These are phyloP conservation scores for Balaeniceps rex DNA, from an alignment of 2,113 vertebrate genomes.

Conservation along the genomic window DNA sequence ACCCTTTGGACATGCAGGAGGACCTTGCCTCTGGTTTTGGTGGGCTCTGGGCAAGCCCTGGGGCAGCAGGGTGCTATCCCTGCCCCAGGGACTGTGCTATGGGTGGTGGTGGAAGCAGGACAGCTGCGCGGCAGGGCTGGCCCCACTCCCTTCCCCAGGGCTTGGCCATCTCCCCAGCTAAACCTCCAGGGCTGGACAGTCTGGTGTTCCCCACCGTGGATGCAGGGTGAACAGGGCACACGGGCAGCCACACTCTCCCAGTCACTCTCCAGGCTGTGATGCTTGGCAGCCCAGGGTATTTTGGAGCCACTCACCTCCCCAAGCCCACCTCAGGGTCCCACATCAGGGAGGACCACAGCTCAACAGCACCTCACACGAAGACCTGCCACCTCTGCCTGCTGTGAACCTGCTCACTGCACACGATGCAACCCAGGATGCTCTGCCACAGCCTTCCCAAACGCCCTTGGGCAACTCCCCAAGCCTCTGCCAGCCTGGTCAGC, in stretches of 20 bases:
- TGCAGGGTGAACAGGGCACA: not conserved
- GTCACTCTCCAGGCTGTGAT: not conserved
- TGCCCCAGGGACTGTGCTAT: not conserved
- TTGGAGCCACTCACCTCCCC: not conserved
- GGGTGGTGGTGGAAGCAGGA: not conserved
- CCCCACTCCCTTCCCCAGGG: rapidly evolving
- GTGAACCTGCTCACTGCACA: not conserved
- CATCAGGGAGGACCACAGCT: not conserved
- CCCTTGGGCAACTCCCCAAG: not conserved
- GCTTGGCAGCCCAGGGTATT: not conserved
- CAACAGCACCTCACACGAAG: rapidly evolving
- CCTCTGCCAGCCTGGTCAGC: not conserved
- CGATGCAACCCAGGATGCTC: not conserved
- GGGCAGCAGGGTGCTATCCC: not conserved
- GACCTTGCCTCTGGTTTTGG: not conserved
- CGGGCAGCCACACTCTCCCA: rapidly evolving
- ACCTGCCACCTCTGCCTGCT: not conserved
- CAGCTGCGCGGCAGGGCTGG: not conserved
- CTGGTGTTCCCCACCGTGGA: not conserved
- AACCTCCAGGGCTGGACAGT: rapidly evolving
- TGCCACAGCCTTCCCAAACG: rapidly evolving
- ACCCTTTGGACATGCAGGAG: not conserved
- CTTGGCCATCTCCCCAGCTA: not conserved
- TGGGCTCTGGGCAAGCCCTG: not conserved
- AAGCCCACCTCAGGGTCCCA: not conserved